Evolutionary conservation across 2,888 invertebrate species (phyloP).

Genomic region (Habroteleia sp.): DNA sequence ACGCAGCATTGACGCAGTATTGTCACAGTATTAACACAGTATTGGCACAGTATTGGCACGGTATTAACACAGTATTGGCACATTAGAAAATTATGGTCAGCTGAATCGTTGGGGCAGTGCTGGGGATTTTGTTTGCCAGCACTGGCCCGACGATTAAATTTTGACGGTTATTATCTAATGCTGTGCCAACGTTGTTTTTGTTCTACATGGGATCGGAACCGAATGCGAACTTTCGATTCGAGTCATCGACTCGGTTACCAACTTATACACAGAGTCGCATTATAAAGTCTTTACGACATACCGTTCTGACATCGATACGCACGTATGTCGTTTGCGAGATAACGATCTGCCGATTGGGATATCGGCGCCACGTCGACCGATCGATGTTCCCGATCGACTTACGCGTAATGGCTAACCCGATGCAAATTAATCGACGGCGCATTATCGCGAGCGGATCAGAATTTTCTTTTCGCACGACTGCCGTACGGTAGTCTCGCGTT

Average conservation of each 20-base stretch:
- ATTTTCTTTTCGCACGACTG: slow-evolving; percentile 52
- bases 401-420: slow-evolving; percentile 33
- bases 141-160: too few species aligned
- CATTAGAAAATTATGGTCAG: too few species aligned
- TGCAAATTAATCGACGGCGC: slow-evolving; percentile 52
- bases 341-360: slow-evolving; percentile 54
- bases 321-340: slow-evolving; percentile 55
- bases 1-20: too few species aligned
- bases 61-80: too few species aligned
- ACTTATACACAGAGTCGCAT: too few species aligned
- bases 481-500: slow-evolving; percentile 24
- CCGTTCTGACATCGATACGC: slow-evolving; percentile 53
- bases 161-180: too few species aligned
- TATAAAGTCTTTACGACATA: slow-evolving; percentile 55
- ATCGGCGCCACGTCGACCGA: slow-evolving; percentile 55
- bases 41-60: too few species aligned
- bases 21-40: too few species aligned
- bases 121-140: too few species aligned
- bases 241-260: slow-evolving; percentile 32
- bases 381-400: slow-evolving; percentile 46
- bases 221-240: slow-evolving; percentile 15
- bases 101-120: too few species aligned
- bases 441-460: slow-evolving; percentile 41
- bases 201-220: slow-evolving; percentile 17
- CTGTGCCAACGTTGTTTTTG: too few species aligned